A percentile compares a stretch with the other conserved stretches of the same genome.
Evolutionary conservation across 2,888 invertebrate species (phyloP).

Genomic region (Pseudococcus longispinus): DNA sequence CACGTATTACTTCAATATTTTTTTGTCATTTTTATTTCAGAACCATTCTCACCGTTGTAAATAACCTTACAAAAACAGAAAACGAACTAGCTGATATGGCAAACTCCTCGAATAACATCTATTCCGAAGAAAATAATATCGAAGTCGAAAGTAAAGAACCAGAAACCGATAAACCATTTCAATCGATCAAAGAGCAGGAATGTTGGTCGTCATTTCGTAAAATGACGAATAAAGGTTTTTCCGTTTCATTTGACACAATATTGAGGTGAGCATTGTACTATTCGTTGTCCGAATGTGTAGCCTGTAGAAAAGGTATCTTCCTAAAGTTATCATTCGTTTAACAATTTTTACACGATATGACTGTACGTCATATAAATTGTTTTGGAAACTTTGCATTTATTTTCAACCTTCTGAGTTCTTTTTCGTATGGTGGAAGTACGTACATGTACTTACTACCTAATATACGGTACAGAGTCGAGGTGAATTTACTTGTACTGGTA

Average conservation of each 20-base stretch:
- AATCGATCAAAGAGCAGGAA: constrained; percentile 69
- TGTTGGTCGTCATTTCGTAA: constrained; percentile 74
- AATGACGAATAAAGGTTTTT: constrained; percentile 74
- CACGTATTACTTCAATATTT: not conserved
- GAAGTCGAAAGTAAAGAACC: not conserved
- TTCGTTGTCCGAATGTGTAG: not conserved
- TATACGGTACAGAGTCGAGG: not conserved
- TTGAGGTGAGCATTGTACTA: constrained; percentile 63
- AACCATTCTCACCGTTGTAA: not conserved
- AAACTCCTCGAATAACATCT: not conserved
- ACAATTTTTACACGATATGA: too few species aligned
- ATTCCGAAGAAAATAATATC: not conserved
- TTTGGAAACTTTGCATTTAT: too few species aligned
- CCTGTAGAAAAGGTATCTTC: too few species aligned
- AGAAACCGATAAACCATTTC: constrained; percentile 62
- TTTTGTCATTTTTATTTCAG: not conserved
- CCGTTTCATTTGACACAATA: constrained; percentile 74
- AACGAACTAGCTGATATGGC: not conserved
- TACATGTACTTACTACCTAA: not conserved
- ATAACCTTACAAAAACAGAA: not conserved
- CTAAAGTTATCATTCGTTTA: too few species aligned
- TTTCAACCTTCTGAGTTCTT: too few species aligned
- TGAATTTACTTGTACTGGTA: not conserved
- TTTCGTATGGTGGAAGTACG: not conserved
- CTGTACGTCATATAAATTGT: too few species aligned